Conservation (phyloP, 1,140 invertebrate genomes). For the Galleria mellonella region DNA sequence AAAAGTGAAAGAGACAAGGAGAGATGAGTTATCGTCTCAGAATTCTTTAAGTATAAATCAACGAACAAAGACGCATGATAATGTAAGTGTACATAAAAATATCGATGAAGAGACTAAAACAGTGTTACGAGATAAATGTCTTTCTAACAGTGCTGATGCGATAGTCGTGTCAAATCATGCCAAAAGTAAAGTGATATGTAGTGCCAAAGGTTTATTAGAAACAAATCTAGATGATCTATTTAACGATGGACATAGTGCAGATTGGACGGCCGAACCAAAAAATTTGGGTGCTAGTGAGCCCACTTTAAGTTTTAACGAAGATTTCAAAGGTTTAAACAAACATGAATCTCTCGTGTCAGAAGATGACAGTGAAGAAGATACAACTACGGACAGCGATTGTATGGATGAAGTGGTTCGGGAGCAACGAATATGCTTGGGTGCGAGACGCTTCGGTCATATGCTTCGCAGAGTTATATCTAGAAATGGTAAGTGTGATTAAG, state of each 20-base stretch:
- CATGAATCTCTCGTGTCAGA: conserved; percentile 53
- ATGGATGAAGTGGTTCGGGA: conserved; percentile 49
- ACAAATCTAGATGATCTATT: conserved; percentile 70
- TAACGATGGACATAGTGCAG: conserved; percentile 47
- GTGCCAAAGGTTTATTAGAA: conserved; percentile 73
- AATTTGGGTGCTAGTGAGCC: conserved; percentile 59
- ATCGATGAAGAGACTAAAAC: conserved; percentile 31
- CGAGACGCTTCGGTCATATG: conserved; percentile 55
- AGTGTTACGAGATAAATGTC: conserved; percentile 37
- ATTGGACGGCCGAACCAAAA: conserved; percentile 48
- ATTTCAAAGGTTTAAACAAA: conserved; percentile 24
- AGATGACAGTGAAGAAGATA: conserved; percentile 53
- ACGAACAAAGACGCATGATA: conserved; percentile 47
- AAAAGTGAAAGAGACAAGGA: conserved; percentile 25
- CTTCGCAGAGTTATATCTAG: conserved; percentile 59
- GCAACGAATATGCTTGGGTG: conserved; percentile 61
- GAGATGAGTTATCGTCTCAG: conserved; percentile 36
- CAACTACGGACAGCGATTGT: conserved; percentile 51
- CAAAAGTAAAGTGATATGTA: conserved; percentile 66
- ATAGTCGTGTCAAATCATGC: conserved; percentile 45
- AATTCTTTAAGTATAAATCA: conserved; percentile 51
- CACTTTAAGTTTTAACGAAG: conserved; percentile 43
- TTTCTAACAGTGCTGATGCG: conserved; percentile 59
- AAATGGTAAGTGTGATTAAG: conserved; percentile 46
- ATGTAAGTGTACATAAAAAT: conserved; percentile 23